A percentile compares a stretch with the other conserved stretches of the same genome.
phyloP scores from a whole-genome alignment of 2,797 vertebrate species.

The Toxotes lorentzi region DNA sequence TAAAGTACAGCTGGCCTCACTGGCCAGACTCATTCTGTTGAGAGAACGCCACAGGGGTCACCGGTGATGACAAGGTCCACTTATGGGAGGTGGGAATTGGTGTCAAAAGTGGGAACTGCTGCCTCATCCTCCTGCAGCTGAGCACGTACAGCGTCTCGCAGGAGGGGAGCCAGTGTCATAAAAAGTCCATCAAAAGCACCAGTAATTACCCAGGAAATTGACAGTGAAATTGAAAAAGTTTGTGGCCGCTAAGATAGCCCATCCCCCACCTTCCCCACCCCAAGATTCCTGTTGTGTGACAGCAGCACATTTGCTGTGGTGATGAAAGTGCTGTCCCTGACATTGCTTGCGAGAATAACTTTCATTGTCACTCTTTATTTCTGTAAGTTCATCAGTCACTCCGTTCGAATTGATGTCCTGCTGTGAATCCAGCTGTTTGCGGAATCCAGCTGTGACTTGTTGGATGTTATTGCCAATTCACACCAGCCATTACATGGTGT shows the following conservation, averaged over 20 bases:
- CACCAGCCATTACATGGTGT: not conserved
- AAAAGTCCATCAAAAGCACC: conserved; percentile 88
- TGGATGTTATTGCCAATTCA: conserved; percentile 16
- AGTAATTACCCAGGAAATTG: conserved; percentile 92
- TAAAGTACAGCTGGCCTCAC: conserved; percentile 77
- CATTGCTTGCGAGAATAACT: conserved; percentile 61
- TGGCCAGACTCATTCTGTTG: conserved; percentile 75
- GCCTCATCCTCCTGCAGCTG: conserved; percentile 60
- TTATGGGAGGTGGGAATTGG: conserved; percentile 76
- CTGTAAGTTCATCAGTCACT: conserved; percentile 32
- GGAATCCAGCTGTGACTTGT: conserved; percentile 23
- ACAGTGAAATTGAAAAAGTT: conserved; percentile 92
- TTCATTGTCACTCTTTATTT: conserved; percentile 46
- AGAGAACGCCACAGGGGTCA: conserved; percentile 77
- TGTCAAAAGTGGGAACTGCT: conserved; percentile 68
- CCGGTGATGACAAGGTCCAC: conserved; percentile 77
- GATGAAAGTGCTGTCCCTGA: conserved; percentile 68
- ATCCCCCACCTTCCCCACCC: conserved; percentile 64
- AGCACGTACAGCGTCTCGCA: conserved; percentile 70
- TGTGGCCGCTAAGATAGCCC: conserved; percentile 79
- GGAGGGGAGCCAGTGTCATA: conserved; percentile 82
- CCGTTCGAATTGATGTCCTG: conserved; percentile 28
- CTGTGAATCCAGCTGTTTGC: conserved; percentile 28
- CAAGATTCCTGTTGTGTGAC: conserved; percentile 76
- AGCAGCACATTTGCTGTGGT: conserved; percentile 67